phyloP scores from a whole-genome alignment of 2,113 vertebrate species.

The Haliaeetus leucogaster region DNA sequence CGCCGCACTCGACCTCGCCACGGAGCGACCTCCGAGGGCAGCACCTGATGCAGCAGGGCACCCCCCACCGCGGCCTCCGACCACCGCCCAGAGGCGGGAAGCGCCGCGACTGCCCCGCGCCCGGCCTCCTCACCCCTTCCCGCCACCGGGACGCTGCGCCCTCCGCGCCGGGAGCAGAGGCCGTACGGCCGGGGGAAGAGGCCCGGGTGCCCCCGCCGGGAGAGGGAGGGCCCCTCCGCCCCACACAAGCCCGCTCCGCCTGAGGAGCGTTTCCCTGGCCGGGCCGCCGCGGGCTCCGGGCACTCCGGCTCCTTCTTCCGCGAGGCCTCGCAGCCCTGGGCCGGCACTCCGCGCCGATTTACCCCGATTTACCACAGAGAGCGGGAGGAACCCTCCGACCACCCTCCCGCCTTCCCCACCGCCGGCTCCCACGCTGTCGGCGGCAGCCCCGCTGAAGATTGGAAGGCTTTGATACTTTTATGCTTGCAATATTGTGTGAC shows the following conservation, averaged over 20 bases:
- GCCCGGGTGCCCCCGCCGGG: background rate
- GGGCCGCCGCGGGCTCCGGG: background rate
- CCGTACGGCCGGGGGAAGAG: background rate
- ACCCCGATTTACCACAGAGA: background rate
- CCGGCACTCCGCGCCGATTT: background rate
- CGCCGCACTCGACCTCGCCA: fast-evolving
- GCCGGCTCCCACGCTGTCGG: background rate
- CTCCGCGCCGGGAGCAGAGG: background rate
- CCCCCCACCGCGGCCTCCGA: background rate
- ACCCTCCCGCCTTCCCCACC: background rate
- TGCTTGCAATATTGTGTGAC: background rate
- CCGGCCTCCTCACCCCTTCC: background rate
- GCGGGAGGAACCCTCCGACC: no score
- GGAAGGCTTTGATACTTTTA: background rate
- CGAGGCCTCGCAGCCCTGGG: background rate
- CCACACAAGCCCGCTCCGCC: background rate
- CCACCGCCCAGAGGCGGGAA: fast-evolving
- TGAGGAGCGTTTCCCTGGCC: background rate
- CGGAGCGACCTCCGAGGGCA: background rate
- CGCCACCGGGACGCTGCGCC: background rate
- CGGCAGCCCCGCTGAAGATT: background rate
- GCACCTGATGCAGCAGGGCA: fast-evolving
- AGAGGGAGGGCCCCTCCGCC: no score
- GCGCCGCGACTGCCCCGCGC: no score
- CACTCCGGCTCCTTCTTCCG: background rate